phyloP scores from a whole-genome alignment of 2,113 vertebrate genomes.

The Myotis davidii region DNA sequence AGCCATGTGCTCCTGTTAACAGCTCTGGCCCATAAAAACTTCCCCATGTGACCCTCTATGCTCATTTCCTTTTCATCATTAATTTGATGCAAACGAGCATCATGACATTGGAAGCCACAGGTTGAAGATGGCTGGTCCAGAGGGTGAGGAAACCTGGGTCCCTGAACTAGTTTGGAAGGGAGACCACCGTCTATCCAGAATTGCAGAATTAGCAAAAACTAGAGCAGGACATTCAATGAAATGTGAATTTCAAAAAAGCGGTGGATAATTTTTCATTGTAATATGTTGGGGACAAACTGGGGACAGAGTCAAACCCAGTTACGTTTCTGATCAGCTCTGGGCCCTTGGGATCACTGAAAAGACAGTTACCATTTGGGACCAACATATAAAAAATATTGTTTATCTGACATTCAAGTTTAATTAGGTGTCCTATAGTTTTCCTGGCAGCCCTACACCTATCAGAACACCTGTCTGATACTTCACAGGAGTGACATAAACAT shows the following conservation, averaged over 20 bases:
- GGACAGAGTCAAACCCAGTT: neutral
- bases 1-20: neutral
- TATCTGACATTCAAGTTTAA: slow-evolving; percentile 39
- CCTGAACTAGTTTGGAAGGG: neutral
- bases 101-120: neutral
- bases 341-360: neutral
- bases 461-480: neutral
- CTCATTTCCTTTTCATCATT: neutral
- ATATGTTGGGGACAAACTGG: neutral
- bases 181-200: neutral
- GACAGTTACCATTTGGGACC: neutral
- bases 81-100: neutral
- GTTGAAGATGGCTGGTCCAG: neutral
- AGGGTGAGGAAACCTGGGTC: neutral
- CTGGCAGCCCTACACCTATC: neutral
- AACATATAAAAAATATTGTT: neutral
- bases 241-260: slow-evolving; percentile 43
- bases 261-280: neutral
- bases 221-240: neutral
- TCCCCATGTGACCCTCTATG: neutral
- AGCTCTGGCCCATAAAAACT: neutral
- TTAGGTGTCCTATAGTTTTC: neutral
- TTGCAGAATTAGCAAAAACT: slow-evolving; percentile 29
- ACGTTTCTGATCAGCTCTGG: neutral
- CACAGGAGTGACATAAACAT: neutral